phyloP scores from a whole-genome alignment of 2,888 invertebrate species.

The Meteorus cinctellus region DNA sequence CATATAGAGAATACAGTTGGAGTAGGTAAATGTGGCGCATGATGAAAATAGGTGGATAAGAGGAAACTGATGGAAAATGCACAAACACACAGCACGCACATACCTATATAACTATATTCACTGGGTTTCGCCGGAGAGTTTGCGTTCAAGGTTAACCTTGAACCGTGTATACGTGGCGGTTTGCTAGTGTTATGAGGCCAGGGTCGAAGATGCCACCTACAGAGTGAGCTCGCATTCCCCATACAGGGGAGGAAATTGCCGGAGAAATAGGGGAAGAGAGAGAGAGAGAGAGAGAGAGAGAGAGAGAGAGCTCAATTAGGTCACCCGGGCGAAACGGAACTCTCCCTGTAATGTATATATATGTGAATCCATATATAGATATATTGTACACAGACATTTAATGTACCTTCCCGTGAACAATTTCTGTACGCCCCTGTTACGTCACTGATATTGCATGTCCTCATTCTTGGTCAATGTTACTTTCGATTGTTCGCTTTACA shows the following conservation, averaged over 20 bases:
- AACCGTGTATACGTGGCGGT: constrained; percentile 37
- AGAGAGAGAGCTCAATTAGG: constrained; percentile 50
- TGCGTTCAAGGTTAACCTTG: constrained; percentile 49
- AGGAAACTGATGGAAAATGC: neutral
- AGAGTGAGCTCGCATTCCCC: constrained; percentile 25
- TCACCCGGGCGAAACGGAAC: constrained; percentile 56
- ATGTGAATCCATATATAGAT: neutral
- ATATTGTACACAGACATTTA: constrained; percentile 30
- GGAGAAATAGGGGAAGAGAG: constrained; percentile 23
- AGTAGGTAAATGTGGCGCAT: neutral
- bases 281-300: constrained; percentile 17
- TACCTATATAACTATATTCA: neutral
- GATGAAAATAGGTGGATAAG: neutral
- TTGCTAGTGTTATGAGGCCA: constrained; percentile 55
- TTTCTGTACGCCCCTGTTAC: neutral
- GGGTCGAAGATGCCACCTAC: constrained; percentile 50
- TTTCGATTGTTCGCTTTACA: constrained; percentile 3
- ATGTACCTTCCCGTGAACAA: neutral
- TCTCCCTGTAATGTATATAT: constrained; percentile 31
- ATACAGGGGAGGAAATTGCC: constrained; percentile 17
- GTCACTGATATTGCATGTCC: constrained; percentile 41
- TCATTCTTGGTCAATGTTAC: constrained; percentile 16
- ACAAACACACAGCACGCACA: constrained; percentile 6
- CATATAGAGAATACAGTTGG: neutral
- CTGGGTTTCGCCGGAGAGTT: neutral